A percentile compares a stretch with the other conserved stretches of the same genome.
phyloP scores from a whole-genome alignment of 1,140 invertebrate genomes.

The Drosophila murphyi region DNA sequence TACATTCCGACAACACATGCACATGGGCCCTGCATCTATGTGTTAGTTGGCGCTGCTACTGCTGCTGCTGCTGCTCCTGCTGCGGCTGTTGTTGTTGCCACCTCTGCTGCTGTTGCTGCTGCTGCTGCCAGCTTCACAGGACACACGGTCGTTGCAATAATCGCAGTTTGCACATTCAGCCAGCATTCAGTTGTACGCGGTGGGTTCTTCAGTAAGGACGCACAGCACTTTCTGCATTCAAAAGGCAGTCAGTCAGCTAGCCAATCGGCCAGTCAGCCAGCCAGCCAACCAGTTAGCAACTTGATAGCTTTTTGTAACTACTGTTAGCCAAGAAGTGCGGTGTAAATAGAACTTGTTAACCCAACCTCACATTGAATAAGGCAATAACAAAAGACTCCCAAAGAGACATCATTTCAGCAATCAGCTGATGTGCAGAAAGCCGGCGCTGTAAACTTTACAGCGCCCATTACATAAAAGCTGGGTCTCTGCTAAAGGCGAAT shows the following conservation, averaged over 20 bases:
- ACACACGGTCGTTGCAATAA: constrained; percentile 64
- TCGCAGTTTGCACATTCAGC: constrained; percentile 71
- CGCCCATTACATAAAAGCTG: constrained; percentile 62
- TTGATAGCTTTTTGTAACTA: constrained; percentile 23
- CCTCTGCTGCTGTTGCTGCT: constrained; percentile 30
- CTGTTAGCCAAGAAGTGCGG: constrained; percentile 10
- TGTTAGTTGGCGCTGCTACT: constrained; percentile 39
- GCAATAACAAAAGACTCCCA: constrained; percentile 7
- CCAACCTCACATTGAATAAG: background rate
- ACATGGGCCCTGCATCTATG: constrained; percentile 55
- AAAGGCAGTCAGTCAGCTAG: constrained; percentile 14
- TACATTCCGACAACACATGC: constrained; percentile 54
- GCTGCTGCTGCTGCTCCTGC: constrained; percentile 32
- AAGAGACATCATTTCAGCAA: background rate
- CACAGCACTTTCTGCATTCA: constrained; percentile 60
- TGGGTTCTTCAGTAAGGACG: constrained; percentile 81
- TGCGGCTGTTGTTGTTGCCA: constrained; percentile 21
- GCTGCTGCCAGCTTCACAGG: constrained; percentile 51
- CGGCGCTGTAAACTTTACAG: constrained; percentile 72
- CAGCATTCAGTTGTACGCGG: constrained; percentile 79
- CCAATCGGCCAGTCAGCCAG: constrained; percentile 21
- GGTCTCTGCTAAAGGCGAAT: constrained; percentile 37
- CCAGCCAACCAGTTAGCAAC: constrained; percentile 25
- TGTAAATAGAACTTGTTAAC: constrained; percentile 29
- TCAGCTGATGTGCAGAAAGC: constrained; percentile 30